Conservation (phyloP, 2,113 vertebrate genomes). For the Canis aureus region DNA sequence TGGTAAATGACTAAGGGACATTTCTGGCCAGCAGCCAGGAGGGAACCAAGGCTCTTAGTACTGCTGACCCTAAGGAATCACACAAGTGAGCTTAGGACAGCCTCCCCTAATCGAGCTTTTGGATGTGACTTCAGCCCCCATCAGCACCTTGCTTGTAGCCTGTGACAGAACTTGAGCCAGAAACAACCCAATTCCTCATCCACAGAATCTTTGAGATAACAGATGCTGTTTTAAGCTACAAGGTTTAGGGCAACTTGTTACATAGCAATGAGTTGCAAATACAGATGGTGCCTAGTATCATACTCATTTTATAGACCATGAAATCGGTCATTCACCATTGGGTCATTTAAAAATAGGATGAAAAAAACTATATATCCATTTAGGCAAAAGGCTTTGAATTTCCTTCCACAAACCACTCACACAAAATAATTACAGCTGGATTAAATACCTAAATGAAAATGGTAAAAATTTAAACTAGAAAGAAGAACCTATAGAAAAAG, state of each 20-base stretch:
- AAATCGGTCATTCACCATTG: neutral
- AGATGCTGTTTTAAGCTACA: neutral
- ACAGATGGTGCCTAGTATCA: neutral
- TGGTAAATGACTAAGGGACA: neutral
- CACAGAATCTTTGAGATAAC: neutral
- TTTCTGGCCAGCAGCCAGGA: neutral
- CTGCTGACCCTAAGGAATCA: neutral
- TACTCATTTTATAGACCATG: neutral
- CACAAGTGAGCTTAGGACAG: neutral
- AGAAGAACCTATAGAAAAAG: neutral
- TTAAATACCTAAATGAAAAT: neutral
- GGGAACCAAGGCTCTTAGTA: neutral
- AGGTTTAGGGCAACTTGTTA: neutral
- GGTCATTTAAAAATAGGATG: neutral
- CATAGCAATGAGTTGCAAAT: neutral
- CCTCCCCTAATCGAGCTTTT: neutral
- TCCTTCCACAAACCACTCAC: neutral
- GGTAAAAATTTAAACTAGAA: neutral
- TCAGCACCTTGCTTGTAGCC: neutral
- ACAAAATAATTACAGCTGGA: neutral
- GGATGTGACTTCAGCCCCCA: neutral
- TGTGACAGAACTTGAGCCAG: neutral
- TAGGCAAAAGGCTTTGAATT: neutral
- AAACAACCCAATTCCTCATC: neutral
- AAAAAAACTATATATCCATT: neutral